phyloP scores from a whole-genome alignment of 2,797 vertebrate genomes.

The Choloepus didactylus region DNA sequence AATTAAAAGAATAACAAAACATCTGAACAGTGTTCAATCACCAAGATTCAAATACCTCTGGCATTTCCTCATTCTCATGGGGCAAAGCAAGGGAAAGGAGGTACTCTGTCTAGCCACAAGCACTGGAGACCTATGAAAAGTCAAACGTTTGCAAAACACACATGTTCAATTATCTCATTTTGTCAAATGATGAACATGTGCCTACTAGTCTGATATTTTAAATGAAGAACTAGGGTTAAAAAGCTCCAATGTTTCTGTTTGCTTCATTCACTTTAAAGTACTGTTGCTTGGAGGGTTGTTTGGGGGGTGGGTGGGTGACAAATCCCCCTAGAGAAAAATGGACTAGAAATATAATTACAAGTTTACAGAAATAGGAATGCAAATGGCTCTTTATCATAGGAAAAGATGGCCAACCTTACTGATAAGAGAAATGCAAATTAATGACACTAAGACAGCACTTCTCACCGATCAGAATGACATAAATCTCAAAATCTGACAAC shows the following conservation, averaged over 20 bases:
- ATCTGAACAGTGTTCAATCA: not conserved
- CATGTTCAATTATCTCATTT: not conserved
- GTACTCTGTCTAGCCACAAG: not conserved
- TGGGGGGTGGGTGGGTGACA: not conserved
- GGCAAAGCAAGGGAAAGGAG: not conserved
- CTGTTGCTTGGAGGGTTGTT: too few relatives aligned
- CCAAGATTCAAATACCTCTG: not conserved
- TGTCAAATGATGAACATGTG: not conserved
- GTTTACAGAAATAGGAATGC: slow-evolving; percentile 19
- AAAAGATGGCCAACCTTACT: not conserved
- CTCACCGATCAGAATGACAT: not conserved
- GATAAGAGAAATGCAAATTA: slow-evolving; percentile 3
- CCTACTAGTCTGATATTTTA: not conserved
- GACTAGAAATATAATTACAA: not conserved
- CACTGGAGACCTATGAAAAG: not conserved
- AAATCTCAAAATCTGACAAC: not conserved
- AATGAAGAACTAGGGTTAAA: not conserved
- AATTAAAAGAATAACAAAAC: not conserved
- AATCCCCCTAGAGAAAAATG: not conserved
- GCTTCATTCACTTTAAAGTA: too few relatives aligned
- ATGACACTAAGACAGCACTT: not conserved
- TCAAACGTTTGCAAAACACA: not conserved
- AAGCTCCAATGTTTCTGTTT: not conserved
- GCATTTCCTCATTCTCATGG: not conserved
- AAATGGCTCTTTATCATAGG: slow-evolving; percentile 3